Evolutionary conservation across 2,888 invertebrate species (phyloP).

Genomic region (Polydrusus pterygomalis): DNA sequence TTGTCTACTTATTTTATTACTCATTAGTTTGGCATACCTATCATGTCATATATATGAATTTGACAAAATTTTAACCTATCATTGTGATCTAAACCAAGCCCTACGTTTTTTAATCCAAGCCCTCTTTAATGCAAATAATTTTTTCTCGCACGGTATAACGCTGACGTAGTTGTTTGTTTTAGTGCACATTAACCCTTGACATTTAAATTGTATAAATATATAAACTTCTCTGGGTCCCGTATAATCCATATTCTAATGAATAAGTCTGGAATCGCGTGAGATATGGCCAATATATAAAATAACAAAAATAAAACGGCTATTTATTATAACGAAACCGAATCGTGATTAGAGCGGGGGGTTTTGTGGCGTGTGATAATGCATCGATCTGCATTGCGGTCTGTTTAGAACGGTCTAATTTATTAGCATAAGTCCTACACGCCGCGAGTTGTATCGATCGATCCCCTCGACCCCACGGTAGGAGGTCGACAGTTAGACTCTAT

Average conservation of each 20-base stretch:
- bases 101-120: no score
- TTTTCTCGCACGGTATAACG: no score
- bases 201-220: conserved; percentile 1
- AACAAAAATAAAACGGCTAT: conserved; percentile 56
- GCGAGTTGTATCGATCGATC: conserved; percentile 70
- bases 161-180: background rate
- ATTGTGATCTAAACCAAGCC: no score
- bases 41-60: no score
- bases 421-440: conserved; percentile 72
- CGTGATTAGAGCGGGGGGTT: conserved; percentile 59
- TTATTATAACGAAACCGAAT: conserved; percentile 62
- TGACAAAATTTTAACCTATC: no score
- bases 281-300: conserved; percentile 58
- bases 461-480: conserved; percentile 35
- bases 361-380: conserved; percentile 67
- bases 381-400: conserved; percentile 72
- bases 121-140: no score
- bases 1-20: no score
- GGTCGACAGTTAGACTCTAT: conserved; percentile 39
- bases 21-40: no score
- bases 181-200: background rate
- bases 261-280: conserved; percentile 56
- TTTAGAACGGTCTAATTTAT: conserved; percentile 73
- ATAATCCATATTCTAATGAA: conserved; percentile 32
- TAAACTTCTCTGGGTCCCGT: conserved; percentile 39